These are phyloP conservation scores for Progne subis DNA, from an alignment of 2,113 vertebrate genomes.

Conservation along the genomic window DNA sequence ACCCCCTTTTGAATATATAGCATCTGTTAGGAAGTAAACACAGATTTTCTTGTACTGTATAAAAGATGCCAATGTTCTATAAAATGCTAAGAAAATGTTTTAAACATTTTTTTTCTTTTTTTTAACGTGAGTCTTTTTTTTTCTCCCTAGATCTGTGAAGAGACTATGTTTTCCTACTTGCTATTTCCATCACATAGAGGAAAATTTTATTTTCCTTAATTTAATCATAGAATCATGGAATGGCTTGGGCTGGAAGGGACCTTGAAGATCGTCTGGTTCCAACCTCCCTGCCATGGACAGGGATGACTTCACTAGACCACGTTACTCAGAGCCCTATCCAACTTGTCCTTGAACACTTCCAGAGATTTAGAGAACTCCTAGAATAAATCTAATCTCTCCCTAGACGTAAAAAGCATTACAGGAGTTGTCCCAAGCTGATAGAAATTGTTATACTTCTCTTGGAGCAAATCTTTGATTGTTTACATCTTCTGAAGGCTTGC, in stretches of 20 bases:
- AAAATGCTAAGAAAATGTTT: constrained; percentile 1
- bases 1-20: neutral
- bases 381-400: neutral
- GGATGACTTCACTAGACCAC: neutral
- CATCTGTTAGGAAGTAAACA: neutral
- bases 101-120: neutral
- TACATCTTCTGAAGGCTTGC: neutral
- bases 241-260: neutral
- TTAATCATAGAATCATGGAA: neutral
- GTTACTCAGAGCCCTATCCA: neutral
- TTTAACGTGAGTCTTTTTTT: neutral
- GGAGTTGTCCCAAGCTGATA: neutral
- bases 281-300: neutral
- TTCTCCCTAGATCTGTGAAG: neutral
- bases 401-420: neutral
- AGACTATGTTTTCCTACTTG: neutral
- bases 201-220: neutral
- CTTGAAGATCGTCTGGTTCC: neutral
- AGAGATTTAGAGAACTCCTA: neutral
- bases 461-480: neutral
- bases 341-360: neutral
- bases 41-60: neutral
- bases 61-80: neutral
- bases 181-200: neutral
- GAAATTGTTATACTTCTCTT: neutral